Evolutionary conservation across 92 coral and sea anemone species (phyloP).

Genomic region (Montipora capitata): DNA sequence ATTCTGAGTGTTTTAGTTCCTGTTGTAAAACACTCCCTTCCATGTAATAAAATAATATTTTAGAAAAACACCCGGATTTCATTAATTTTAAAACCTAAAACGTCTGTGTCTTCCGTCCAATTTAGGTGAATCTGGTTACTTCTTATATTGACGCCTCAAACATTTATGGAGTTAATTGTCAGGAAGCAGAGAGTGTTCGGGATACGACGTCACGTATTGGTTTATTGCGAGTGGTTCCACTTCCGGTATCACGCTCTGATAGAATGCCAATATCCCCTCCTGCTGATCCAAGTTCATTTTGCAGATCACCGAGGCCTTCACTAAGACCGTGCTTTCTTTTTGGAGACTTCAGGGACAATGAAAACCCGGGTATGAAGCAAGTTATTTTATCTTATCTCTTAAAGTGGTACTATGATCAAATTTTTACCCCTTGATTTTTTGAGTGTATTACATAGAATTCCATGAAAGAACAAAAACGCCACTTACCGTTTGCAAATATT

Average conservation of each 20-base stretch:
- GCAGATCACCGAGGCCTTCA: conserved; percentile 47
- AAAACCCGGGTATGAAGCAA: conserved; percentile 45
- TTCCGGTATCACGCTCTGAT: conserved; percentile 19
- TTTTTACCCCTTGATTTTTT: too few relatives aligned
- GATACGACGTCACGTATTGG: conserved; percentile 25
- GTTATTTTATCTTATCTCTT: neutral
- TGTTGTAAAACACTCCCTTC: too few relatives aligned
- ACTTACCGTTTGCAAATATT: too few relatives aligned
- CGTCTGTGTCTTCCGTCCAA: neutral
- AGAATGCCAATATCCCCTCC: conserved; percentile 38
- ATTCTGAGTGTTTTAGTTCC: too few relatives aligned
- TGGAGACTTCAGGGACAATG: conserved; percentile 61
- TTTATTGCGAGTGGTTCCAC: conserved; percentile 14
- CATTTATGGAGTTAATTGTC: conserved; percentile 54
- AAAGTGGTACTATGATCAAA: too few relatives aligned
- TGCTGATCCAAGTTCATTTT: conserved; percentile 29
- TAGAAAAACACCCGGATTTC: too few relatives aligned
- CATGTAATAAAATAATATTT: too few relatives aligned
- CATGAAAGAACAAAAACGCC: too few relatives aligned
- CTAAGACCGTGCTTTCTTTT: conserved; percentile 50
- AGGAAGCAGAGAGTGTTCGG: conserved; percentile 14
- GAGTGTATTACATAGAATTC: too few relatives aligned
- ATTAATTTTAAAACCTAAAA: too few relatives aligned
- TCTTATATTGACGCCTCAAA: conserved; percentile 71
- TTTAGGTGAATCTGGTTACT: conserved; percentile 43